Evolutionary conservation across 1,140 invertebrate genomes (phyloP), one percentile per base, ranked within the genome.

Genomic region (Papilio polytes): DNA sequence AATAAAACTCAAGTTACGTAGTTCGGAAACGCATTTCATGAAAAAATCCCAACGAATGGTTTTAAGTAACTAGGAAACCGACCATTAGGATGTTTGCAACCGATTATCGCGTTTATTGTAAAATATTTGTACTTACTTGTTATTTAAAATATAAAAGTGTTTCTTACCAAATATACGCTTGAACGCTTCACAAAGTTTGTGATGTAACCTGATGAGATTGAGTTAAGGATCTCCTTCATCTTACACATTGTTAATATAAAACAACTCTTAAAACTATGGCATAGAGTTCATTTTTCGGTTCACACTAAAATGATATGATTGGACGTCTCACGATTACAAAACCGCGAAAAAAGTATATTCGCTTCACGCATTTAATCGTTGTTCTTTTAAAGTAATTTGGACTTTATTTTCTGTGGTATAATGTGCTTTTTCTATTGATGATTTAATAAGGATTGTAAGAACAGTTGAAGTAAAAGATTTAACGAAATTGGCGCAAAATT

Each of bases 181-280:
- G 87, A 90, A 90, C 86, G 88, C 84, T 80, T 80, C 82, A 77
- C 46, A 73, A 81, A 80, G 31, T 78, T 78, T 51, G 80, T 91
- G 89, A 91, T 82, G 82, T 85, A 85, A 74, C 66, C 84, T 79
- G 74, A 79, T 80, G 82, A 82, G 85, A 91, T 91, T 82, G 85
- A 79, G 78, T 86, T 91, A 89, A 89, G 87, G 88, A 85, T 81
- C 84, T 82, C 66, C 44, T 70, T 26, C 36, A 36, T n/a, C n/a
- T n/a, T n/a, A 63, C 9, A 26, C 8, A 9, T 63, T 63, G 59
- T 22, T 63, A 26, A 26, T 72, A 73, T 66, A 56, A 26, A 80
- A 78, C 46, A 56, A 66, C 66, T 81, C 26, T 53, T 78, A 41
- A 66, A 9, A 46, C 31, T 63, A 1, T 22, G 22, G n/a, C 0